A percentile compares a stretch with the other conserved stretches of the same genome.
These are phyloP conservation scores for Miniopterus natalensis DNA, from an alignment of 2,113 vertebrate species.

Conservation along the genomic window DNA sequence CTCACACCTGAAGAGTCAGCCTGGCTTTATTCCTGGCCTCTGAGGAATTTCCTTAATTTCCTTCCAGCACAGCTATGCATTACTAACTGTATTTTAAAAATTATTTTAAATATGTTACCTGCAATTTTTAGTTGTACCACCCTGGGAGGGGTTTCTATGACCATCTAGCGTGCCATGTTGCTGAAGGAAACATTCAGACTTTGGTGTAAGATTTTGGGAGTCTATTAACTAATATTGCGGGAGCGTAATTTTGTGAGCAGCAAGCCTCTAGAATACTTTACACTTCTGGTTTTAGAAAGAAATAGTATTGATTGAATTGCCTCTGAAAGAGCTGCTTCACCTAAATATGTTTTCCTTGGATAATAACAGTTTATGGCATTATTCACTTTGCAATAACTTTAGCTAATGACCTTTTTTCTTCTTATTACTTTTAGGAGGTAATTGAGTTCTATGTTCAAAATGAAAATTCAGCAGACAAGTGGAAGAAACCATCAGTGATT, in stretches of 20 bases:
- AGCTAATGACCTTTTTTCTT: neutral
- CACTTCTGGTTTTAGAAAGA: constrained; percentile 38
- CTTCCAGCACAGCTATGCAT: neutral
- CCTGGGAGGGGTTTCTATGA: neutral
- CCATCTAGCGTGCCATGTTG: neutral
- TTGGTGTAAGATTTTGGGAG: neutral
- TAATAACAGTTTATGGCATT: neutral
- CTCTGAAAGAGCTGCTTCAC: constrained; percentile 19
- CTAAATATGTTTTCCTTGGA: constrained; percentile 36
- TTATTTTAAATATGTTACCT: neutral
- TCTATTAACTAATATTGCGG: neutral
- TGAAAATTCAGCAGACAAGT: constrained; percentile 88
- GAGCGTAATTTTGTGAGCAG: constrained; percentile 24
- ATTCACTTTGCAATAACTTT: constrained; percentile 46
- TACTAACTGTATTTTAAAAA: neutral
- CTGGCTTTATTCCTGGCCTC: neutral
- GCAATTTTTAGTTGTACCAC: neutral
- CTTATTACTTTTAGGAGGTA: constrained; percentile 90
- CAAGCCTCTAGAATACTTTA: constrained; percentile 27
- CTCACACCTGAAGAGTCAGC: neutral
- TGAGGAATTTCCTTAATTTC: neutral
- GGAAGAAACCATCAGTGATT: constrained; percentile 92
- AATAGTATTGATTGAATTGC: neutral
- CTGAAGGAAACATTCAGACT: neutral
- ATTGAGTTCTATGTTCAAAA: constrained; percentile 89